A percentile compares a stretch with the other conserved stretches of the same genome.
Conservation (phyloP, 2,888 invertebrate genomes). For the Silvanus unidentatus region DNA sequence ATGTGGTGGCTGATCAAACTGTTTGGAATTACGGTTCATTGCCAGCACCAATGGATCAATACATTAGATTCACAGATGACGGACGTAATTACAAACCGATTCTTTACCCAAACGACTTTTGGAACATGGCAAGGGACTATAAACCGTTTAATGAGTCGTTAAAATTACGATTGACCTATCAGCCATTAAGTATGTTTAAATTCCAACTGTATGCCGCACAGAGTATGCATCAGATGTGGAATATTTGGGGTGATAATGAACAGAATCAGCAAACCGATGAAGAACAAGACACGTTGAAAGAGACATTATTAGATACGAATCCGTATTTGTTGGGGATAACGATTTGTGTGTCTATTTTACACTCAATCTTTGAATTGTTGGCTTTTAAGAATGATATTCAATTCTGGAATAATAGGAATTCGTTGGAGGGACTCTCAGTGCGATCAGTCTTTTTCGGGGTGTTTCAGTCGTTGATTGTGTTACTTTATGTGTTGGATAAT, state of each 20-base stretch:
- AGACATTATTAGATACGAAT: constrained; percentile 93
- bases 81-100: constrained; percentile 89
- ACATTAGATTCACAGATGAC: constrained; percentile 81
- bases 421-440: constrained; percentile 94
- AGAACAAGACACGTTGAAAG: constrained; percentile 86
- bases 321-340: constrained; percentile 91
- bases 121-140: constrained; percentile 97
- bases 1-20: constrained; percentile 92
- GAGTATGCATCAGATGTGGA: constrained; percentile 84
- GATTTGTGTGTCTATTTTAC: constrained; percentile 85
- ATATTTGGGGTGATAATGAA: constrained; percentile 60
- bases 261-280: constrained; percentile 72
- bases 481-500: constrained; percentile 95
- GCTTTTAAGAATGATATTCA: constrained; percentile 99
- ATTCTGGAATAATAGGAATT: constrained; percentile 98
- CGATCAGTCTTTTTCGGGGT: constrained; percentile 98
- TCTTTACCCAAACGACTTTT: constrained; percentile 93
- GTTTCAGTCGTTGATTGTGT: constrained; percentile 91
- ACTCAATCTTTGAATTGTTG: constrained; percentile 95
- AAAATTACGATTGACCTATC: constrained; percentile 67
- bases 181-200: constrained; percentile 92
- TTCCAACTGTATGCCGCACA: constrained; percentile 99
- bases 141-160: constrained; percentile 77
- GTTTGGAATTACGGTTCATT: constrained; percentile 88
- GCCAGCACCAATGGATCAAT: constrained; percentile 88